Conservation (phyloP, 1,140 invertebrate genomes). For the Drosophila burlai region DNA sequence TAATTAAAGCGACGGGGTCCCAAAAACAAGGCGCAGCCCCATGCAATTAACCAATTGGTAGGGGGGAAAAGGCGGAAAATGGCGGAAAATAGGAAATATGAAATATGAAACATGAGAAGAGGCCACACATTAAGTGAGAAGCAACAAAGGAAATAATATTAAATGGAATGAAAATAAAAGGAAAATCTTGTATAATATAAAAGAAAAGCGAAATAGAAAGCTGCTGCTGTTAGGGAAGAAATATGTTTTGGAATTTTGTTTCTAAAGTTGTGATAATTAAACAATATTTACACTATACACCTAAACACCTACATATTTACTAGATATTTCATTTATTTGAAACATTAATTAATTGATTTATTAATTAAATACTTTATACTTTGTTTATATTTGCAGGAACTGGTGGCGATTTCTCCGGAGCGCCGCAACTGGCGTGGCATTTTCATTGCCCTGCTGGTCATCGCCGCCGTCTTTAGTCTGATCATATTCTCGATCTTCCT, state of each 20-base stretch:
- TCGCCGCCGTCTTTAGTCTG: constrained; percentile 93
- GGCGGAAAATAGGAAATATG: constrained; percentile 17
- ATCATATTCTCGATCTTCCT: constrained; percentile 95
- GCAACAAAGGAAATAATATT: background rate
- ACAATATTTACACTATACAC: background rate
- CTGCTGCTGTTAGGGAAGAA: background rate
- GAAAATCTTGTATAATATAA: too few species aligned
- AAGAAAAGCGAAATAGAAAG: background rate
- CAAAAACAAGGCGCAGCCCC: constrained; percentile 32
- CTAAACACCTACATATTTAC: too few species aligned
- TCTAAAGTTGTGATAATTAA: background rate
- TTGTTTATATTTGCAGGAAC: constrained; percentile 87
- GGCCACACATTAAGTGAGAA: background rate
- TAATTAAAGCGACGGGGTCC: constrained; percentile 28
- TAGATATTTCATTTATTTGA: background rate
- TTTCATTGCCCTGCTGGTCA: constrained; percentile 94
- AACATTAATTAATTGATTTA: too few species aligned
- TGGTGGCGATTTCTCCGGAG: constrained; percentile 92
- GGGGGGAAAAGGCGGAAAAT: background rate
- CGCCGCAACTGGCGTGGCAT: constrained; percentile 96
- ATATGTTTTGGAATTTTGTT: background rate
- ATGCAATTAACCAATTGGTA: constrained; percentile 43
- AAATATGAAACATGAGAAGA: constrained; percentile 3
- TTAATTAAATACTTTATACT: background rate
- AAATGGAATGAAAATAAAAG: background rate